Base-by-base conservation (phyloP, 2,797 vertebrate species). In the Peromyscus eremicus region DNA sequence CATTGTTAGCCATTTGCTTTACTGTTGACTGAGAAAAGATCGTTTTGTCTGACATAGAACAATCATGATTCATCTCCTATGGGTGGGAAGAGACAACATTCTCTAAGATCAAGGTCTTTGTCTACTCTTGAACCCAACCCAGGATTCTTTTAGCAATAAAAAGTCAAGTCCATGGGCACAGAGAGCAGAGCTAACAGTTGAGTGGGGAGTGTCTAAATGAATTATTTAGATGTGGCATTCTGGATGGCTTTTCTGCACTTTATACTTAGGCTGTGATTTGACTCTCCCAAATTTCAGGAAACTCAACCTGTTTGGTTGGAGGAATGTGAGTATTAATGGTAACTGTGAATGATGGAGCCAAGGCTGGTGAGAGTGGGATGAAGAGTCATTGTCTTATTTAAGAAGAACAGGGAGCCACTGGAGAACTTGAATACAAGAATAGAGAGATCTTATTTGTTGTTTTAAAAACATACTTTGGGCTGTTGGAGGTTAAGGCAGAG, bases 401-500 rank as follows among this genome's bases (percentile, higher is more conserved):
- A 52, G 60, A 60, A 79, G 40, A 82, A 21, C 29, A 52, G 57
- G 7, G 49, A 91, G n/a, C 9, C 62, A 60, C 4, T 46, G 32
- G 37, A 79, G 23, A 13, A 16, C 81, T 76, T 68, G 46, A 82
- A 91, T 68, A 55, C 0, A n/a, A 73, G 89, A 96, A 83, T 92
- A 73, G 82, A 10, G 62, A 91, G 55, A 25, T 68, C 27, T 76
- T 29, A 60, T 66, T 83, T 91, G 60, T 68, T 32, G 64, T 85
- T 92, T 95, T n/a, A 40, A 17, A 96, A 93, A n/a, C 49, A 73
- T 55, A 64, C 8, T 92, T 96, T 25, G 76, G 43, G 6, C 19
- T 91, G 17, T 43, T 49, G n/a, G 86, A 57, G 32, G 9, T 21
- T 66, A 57, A 86, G 16, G 29, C 40, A 71, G 46, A 73, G 32